phyloP scores from a whole-genome alignment of 2,888 invertebrate species.

The Anticlea derivata region DNA sequence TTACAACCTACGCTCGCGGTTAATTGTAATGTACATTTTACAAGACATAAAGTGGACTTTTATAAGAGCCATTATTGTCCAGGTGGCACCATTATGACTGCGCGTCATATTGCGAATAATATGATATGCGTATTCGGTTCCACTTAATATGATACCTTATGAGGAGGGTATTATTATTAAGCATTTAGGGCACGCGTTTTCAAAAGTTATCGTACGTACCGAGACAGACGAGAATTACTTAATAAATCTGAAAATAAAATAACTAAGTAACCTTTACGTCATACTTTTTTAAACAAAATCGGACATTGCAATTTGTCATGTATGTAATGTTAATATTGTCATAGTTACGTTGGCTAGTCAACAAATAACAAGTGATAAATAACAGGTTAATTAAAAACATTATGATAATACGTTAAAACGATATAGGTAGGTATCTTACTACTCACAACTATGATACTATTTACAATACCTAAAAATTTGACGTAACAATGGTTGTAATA shows the following conservation, averaged over 20 bases:
- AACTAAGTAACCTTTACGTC: too few relatives aligned
- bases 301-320: neutral
- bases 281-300: too few relatives aligned
- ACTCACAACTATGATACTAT: too few relatives aligned
- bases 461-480: too few relatives aligned
- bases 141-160: constrained; percentile 35
- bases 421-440: too few relatives aligned
- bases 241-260: too few relatives aligned
- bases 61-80: constrained; percentile 26
- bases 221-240: neutral
- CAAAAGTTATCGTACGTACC: constrained; percentile 13
- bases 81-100: constrained; percentile 34
- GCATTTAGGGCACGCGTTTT: constrained; percentile 34
- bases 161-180: constrained; percentile 28
- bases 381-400: neutral
- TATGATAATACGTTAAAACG: too few relatives aligned
- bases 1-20: constrained; percentile 13
- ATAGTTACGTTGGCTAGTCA: too few relatives aligned
- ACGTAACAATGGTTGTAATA: too few relatives aligned
- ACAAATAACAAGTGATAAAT: neutral
- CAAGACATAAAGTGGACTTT: constrained; percentile 15
- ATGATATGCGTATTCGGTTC: constrained; percentile 35
- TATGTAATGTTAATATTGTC: too few relatives aligned
- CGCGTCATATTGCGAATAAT: constrained; percentile 35
- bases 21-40: constrained; percentile 9